phyloP scores from a whole-genome alignment of 2,888 invertebrate species.

The Lepas anatifera region DNA sequence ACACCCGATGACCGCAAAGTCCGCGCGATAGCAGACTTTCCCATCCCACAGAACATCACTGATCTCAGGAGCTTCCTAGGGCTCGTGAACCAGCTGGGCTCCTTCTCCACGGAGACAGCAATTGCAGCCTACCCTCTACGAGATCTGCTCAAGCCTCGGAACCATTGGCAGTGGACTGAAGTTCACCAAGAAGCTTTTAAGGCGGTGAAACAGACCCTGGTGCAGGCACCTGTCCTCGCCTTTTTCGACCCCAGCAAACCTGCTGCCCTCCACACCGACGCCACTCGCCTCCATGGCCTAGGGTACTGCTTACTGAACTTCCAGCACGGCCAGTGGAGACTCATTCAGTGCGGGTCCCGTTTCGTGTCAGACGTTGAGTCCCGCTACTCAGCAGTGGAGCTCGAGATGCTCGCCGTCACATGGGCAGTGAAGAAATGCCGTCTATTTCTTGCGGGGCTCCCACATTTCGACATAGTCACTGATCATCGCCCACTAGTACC shows the following conservation, averaged over 20 bases:
- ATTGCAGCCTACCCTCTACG: constrained; percentile 4
- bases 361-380: constrained; percentile 1
- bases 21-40: constrained; percentile 14
- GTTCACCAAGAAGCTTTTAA: background rate
- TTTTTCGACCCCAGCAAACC: background rate
- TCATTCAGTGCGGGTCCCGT: constrained; percentile 11
- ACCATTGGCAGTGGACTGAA: background rate
- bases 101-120: constrained; percentile 8
- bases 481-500: constrained; percentile 16
- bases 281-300: background rate
- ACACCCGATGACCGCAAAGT: constrained; percentile 12
- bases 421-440: constrained; percentile 17
- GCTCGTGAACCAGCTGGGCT: constrained; percentile 10
- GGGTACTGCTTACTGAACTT: constrained; percentile 3
- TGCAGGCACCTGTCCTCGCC: background rate
- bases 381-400: background rate
- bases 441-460: constrained; percentile 15
- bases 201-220: background rate
- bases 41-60: constrained; percentile 13
- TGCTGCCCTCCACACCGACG: background rate
- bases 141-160: background rate
- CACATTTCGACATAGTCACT: constrained; percentile 8
- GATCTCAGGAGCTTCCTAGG: constrained; percentile 18
- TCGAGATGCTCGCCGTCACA: background rate
- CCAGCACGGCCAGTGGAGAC: background rate